Percentiles rank a stretch among this genome's conserved stretches.
These are phyloP conservation scores for Ctena decussata DNA, from an alignment of 2,888 invertebrate species.

Conservation along the genomic window DNA sequence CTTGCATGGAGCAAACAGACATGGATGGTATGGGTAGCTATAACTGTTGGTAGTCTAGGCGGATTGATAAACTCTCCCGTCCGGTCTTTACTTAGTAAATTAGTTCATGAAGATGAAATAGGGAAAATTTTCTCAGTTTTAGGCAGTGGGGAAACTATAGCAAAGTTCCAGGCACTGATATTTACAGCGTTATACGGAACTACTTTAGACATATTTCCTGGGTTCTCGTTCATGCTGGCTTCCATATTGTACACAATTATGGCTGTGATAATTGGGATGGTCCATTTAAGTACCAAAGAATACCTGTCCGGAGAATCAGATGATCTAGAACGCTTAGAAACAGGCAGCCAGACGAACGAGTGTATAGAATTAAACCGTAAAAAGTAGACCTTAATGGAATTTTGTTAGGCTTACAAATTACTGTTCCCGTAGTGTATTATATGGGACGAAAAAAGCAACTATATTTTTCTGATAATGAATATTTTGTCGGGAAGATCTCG, in stretches of 20 bases:
- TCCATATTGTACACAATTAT: constrained; percentile 73
- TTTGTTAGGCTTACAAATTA: no score
- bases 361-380: constrained; percentile 56
- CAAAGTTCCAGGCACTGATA: constrained; percentile 81
- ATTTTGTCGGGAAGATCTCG: no score
- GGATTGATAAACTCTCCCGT: constrained; percentile 81
- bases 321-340: constrained; percentile 40
- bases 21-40: constrained; percentile 81
- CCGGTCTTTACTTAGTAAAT: constrained; percentile 84
- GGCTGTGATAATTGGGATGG: constrained; percentile 65
- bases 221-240: constrained; percentile 81
- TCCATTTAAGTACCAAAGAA: constrained; percentile 64
- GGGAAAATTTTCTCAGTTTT: constrained; percentile 84
- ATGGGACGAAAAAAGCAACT: no score
- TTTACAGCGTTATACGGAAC: constrained; percentile 82
- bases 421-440: no score
- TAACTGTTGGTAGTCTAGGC: constrained; percentile 76
- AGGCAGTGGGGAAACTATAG: constrained; percentile 83
- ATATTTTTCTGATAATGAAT: no score
- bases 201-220: constrained; percentile 81
- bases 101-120: constrained; percentile 83
- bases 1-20: constrained; percentile 73
- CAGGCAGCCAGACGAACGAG: constrained; percentile 45
- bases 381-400: no score
- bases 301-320: constrained; percentile 52